These are phyloP conservation scores for Tachysurus fulvidraco DNA, from an alignment of 2,113 vertebrate species.

Conservation along the genomic window DNA sequence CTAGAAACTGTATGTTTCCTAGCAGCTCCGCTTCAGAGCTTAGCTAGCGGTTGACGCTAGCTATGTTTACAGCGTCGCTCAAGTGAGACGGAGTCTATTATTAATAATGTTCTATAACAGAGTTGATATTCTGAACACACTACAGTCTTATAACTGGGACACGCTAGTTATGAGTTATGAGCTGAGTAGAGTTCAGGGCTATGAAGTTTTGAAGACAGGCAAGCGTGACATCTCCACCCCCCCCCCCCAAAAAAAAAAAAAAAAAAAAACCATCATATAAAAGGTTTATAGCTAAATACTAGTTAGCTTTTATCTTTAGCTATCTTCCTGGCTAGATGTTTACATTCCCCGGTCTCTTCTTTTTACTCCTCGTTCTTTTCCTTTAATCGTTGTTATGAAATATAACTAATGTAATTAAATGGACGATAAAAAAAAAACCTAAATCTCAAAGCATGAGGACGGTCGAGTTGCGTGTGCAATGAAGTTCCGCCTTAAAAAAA, in stretches of 20 bases:
- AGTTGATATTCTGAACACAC: not conserved
- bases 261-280: too few relatives aligned
- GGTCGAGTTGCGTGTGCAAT: slow-evolving; percentile 72
- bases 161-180: too few relatives aligned
- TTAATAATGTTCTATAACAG: not conserved
- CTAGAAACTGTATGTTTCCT: not conserved
- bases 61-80: not conserved
- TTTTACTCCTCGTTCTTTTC: not conserved
- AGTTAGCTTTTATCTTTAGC: not conserved
- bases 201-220: too few relatives aligned
- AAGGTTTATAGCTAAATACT: not conserved
- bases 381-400: not conserved
- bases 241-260: too few relatives aligned
- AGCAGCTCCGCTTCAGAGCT: not conserved
- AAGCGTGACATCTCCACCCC: too few relatives aligned
- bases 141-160: too few relatives aligned
- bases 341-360: not conserved
- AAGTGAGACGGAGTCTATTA: not conserved
- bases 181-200: too few relatives aligned
- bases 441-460: slow-evolving; percentile 78
- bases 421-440: slow-evolving; percentile 74
- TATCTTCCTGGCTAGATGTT: not conserved
- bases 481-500: slow-evolving; percentile 18
- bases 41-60: not conserved
- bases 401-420: slow-evolving; percentile 82